phyloP scores from a whole-genome alignment of 2,888 invertebrate genomes.

The Chloroclysta siterata region DNA sequence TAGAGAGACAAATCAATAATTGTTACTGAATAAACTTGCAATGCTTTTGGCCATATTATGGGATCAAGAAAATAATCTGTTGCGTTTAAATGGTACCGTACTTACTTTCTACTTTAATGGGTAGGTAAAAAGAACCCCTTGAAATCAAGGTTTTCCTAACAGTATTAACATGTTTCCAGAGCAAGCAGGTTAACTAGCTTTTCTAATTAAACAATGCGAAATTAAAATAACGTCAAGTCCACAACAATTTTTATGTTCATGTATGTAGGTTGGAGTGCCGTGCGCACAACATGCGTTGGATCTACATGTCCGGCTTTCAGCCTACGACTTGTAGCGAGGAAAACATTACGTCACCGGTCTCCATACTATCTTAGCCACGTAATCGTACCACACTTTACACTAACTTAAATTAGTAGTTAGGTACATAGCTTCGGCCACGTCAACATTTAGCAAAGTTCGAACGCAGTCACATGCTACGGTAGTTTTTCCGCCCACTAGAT shows the following conservation, averaged over 20 bases:
- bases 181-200: slow-evolving; percentile 14
- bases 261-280: slow-evolving; percentile 80
- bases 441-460: slow-evolving; percentile 2
- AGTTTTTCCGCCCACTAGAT: slow-evolving; percentile 47
- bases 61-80: background rate
- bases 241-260: slow-evolving; percentile 71
- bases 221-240: slow-evolving; percentile 66
- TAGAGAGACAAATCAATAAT: too few relatives aligned
- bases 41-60: background rate
- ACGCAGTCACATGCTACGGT: slow-evolving; percentile 7
- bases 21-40: background rate
- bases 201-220: slow-evolving; percentile 48
- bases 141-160: background rate
- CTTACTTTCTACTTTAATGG: too few relatives aligned
- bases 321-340: slow-evolving; percentile 67
- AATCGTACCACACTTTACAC: slow-evolving; percentile 40
- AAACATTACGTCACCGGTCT: slow-evolving; percentile 73
- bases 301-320: slow-evolving; percentile 73
- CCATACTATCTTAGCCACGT: slow-evolving; percentile 51
- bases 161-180: slow-evolving; percentile 1
- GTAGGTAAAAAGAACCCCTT: too few relatives aligned
- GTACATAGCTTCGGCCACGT: slow-evolving; percentile 33
- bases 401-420: slow-evolving; percentile 34
- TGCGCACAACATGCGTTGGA: slow-evolving; percentile 73
- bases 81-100: too few relatives aligned